Percentiles rank a stretch among this genome's conserved stretches.
Evolutionary conservation across 1,140 invertebrate species (phyloP).

Genomic region (Calosoma granatense): DNA sequence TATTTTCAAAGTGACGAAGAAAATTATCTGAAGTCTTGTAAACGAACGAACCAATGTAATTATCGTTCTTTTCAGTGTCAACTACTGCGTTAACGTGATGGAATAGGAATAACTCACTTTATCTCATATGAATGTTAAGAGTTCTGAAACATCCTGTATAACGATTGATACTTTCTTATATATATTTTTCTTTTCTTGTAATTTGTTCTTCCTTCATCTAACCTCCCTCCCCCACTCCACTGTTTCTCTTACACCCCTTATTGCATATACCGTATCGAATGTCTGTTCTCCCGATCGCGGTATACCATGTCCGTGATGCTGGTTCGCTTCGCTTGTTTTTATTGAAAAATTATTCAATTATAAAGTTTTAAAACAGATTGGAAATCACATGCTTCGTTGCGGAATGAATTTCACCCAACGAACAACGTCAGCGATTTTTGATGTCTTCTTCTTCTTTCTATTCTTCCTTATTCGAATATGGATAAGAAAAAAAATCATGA

Average conservation of each 20-base stretch:
- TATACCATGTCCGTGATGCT: background rate
- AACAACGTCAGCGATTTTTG: background rate
- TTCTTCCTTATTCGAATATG: no score
- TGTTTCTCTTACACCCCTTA: background rate
- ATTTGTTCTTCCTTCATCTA: background rate
- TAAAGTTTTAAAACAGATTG: conserved; percentile 34
- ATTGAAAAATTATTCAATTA: conserved; percentile 36
- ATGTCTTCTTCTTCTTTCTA: no score
- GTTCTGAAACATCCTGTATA: no score
- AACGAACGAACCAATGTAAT: no score
- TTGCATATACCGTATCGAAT: conserved; percentile 22
- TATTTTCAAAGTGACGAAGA: no score
- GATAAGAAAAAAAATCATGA: no score
- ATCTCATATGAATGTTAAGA: no score
- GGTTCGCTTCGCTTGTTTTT: conserved; percentile 30
- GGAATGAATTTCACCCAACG: conserved; percentile 16
- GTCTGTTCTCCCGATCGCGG: conserved; percentile 18
- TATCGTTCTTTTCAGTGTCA: no score
- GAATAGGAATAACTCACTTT: no score
- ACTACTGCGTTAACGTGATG: no score
- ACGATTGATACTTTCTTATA: no score
- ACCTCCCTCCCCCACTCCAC: background rate
- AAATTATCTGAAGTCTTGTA: no score
- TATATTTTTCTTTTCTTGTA: background rate
- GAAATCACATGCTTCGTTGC: conserved; percentile 28